These are phyloP conservation scores for Clusia tigrina DNA, from an alignment of 2,888 invertebrate genomes.

Conservation along the genomic window DNA sequence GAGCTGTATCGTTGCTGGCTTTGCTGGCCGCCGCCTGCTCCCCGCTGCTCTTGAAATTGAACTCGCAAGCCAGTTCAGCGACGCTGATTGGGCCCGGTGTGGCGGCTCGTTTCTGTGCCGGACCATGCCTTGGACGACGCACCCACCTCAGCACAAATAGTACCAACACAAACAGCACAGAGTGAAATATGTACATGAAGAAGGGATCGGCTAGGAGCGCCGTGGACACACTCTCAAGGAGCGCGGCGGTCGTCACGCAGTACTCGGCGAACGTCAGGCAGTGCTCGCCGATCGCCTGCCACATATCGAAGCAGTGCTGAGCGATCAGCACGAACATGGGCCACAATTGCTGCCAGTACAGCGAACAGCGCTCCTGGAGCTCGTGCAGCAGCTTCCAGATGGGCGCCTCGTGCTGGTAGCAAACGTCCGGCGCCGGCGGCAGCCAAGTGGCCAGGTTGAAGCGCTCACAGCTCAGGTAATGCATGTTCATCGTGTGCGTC, in stretches of 20 bases:
- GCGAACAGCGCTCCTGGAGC: constrained; percentile 28
- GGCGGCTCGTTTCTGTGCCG: background rate
- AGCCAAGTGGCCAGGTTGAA: background rate
- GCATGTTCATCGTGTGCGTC: too few species aligned
- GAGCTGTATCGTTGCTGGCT: constrained; percentile 44
- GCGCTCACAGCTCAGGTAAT: too few species aligned
- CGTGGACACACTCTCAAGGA: constrained; percentile 12
- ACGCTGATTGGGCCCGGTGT: constrained; percentile 6
- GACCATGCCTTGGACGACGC: constrained; percentile 10
- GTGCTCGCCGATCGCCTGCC: too few species aligned
- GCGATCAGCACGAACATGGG: constrained; percentile 22
- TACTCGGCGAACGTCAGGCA: constrained; percentile 30
- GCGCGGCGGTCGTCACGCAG: constrained; percentile 22
- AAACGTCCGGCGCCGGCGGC: constrained; percentile 17
- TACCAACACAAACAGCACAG: constrained; percentile 48
- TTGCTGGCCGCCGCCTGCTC: constrained; percentile 48
- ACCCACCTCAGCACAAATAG: constrained; percentile 50
- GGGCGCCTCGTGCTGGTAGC: constrained; percentile 27
- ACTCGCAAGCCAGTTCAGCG: constrained; percentile 48
- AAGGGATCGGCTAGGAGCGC: constrained; percentile 38
- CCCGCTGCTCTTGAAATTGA: constrained; percentile 50
- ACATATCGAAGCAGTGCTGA: constrained; percentile 32
- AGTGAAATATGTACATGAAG: constrained; percentile 50
- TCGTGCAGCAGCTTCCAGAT: constrained; percentile 31
- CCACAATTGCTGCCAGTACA: constrained; percentile 29